Evolutionary conservation across 2,888 invertebrate species (phyloP).

Genomic region (Rhagium mordax): DNA sequence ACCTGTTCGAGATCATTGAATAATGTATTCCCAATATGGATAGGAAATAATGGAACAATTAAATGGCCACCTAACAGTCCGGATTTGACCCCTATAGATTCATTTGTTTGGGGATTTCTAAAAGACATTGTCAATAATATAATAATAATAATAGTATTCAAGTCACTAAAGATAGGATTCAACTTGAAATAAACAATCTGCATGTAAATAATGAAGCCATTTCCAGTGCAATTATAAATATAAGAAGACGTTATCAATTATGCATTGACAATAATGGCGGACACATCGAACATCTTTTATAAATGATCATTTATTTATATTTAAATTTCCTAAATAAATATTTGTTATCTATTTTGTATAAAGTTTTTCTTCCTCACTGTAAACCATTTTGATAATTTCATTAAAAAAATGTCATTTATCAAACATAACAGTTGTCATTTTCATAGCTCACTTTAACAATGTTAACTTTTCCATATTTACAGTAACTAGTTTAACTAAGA

Average conservation of each 20-base stretch:
- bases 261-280: constrained; percentile 32
- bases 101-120: neutral
- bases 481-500: too few species aligned
- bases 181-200: constrained; percentile 24
- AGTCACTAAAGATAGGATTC: constrained; percentile 19
- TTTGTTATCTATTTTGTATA: constrained; percentile 18
- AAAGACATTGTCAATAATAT: constrained; percentile 57
- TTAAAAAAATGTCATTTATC: too few species aligned
- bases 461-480: too few species aligned
- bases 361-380: constrained; percentile 10
- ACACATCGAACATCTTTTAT: too few species aligned
- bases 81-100: constrained; percentile 11
- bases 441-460: too few species aligned
- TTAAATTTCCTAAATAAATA: neutral
- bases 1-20: too few species aligned
- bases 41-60: too few species aligned
- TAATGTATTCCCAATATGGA: too few species aligned
- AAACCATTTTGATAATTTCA: too few species aligned
- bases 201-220: constrained; percentile 26
- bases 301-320: constrained; percentile 17
- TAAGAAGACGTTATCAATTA: constrained; percentile 36
- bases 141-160: too few species aligned
- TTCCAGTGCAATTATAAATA: constrained; percentile 29
- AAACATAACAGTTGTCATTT: too few species aligned
- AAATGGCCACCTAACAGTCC: constrained; percentile 8